These are phyloP conservation scores for Toxotes chatareus DNA, from an alignment of 2,113 vertebrate genomes.

Conservation along the genomic window DNA sequence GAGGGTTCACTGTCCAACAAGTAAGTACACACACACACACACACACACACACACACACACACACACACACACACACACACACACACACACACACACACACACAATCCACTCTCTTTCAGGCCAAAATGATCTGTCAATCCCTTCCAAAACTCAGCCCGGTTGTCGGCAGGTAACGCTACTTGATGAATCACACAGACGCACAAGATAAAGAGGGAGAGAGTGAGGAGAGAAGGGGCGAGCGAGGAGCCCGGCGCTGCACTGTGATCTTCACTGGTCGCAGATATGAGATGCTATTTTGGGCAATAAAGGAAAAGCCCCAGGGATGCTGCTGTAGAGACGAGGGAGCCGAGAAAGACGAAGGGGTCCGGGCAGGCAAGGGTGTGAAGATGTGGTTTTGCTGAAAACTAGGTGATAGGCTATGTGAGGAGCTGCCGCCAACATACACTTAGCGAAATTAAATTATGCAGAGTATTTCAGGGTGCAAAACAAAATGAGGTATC, in stretches of 20 bases:
- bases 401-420: slow-evolving; percentile 37
- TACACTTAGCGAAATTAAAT: slow-evolving; percentile 13
- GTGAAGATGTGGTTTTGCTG: slow-evolving; percentile 44
- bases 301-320: slow-evolving; percentile 66
- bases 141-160: slow-evolving; percentile 19
- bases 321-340: slow-evolving; percentile 59
- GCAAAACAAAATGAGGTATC: slow-evolving; percentile 6
- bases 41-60: background rate
- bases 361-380: slow-evolving; percentile 33
- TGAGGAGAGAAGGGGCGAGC: slow-evolving; percentile 37
- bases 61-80: slow-evolving; percentile 21
- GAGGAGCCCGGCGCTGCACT: slow-evolving; percentile 38
- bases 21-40: slow-evolving; percentile 4
- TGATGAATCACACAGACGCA: slow-evolving; percentile 24
- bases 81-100: background rate
- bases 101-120: background rate
- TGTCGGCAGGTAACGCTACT: slow-evolving; percentile 1
- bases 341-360: slow-evolving; percentile 39
- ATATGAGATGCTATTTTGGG: slow-evolving; percentile 79
- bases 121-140: slow-evolving; percentile 2
- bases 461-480: background rate
- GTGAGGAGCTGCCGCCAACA: slow-evolving; percentile 2
- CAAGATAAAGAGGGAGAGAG: slow-evolving; percentile 23
- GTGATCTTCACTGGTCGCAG: slow-evolving; percentile 60
- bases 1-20: slow-evolving; percentile 23